Evolutionary conservation across 2,113 vertebrate species (phyloP).

Genomic region (Leuciscus idus): DNA sequence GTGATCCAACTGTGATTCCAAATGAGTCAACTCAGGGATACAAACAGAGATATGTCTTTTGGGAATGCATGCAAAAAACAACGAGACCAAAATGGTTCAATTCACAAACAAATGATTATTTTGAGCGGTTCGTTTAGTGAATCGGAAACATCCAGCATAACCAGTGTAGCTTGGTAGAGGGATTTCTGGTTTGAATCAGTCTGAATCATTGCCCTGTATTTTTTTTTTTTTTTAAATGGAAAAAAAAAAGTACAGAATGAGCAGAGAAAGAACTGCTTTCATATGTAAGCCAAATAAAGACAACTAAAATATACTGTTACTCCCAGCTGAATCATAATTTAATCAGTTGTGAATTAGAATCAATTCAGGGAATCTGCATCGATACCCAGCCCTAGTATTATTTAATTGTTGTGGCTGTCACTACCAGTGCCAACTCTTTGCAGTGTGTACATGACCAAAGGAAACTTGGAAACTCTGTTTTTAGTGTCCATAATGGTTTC

Average conservation of each 20-base stretch:
- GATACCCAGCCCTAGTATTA: background rate
- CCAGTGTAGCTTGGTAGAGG: background rate
- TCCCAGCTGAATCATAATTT: background rate
- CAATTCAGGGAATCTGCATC: background rate
- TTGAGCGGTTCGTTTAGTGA: background rate
- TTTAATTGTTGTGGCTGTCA: background rate
- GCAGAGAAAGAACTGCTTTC: background rate
- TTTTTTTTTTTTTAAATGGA: background rate
- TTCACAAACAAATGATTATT: background rate
- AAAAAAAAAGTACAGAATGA: background rate
- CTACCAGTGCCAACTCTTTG: background rate
- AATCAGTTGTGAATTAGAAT: background rate
- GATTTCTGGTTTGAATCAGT: background rate
- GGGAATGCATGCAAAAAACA: background rate
- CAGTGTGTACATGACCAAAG: background rate
- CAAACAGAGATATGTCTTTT: constrained; percentile 43
- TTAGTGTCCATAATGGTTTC: background rate
- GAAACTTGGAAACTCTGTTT: background rate
- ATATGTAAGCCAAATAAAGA: background rate
- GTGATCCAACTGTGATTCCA: too few relatives aligned
- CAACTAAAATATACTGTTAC: background rate
- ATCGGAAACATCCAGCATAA: background rate
- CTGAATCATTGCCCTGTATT: background rate
- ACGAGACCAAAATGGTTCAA: background rate
- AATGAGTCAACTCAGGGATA: background rate